These are phyloP conservation scores for Esox lucius DNA, from an alignment of 2,797 vertebrate species.

Conservation along the genomic window DNA sequence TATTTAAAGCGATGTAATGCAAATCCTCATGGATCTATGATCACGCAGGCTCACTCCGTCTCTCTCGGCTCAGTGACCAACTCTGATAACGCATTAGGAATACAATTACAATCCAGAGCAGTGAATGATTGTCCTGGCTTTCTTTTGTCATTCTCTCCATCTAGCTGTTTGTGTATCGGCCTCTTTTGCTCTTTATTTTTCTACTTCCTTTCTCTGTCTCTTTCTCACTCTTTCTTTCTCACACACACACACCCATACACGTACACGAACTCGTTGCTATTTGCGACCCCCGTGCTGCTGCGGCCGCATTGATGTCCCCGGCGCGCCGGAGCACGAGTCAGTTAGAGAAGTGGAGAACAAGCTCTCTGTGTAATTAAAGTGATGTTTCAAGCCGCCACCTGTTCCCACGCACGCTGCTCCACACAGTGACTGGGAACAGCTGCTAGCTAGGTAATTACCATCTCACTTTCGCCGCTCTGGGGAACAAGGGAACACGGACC, in stretches of 20 bases:
- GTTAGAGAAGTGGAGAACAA: conserved; percentile 8
- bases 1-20: background rate
- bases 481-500: background rate
- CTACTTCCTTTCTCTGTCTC: background rate
- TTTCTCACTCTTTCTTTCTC: background rate
- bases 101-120: background rate
- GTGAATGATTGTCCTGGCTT: background rate
- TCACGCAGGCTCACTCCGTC: background rate
- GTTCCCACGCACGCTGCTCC: background rate
- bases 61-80: no score
- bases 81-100: no score
- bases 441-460: conserved; percentile 1
- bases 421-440: conserved; percentile 2
- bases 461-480: background rate
- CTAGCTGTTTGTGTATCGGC: background rate
- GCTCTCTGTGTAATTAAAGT: conserved; percentile 9
- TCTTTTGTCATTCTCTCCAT: no score
- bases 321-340: background rate
- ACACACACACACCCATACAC: background rate
- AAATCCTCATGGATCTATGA: background rate
- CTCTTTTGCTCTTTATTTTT: background rate
- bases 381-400: conserved; percentile 12
- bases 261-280: background rate
- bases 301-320: background rate
- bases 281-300: background rate